Evolutionary conservation across 2,797 vertebrate genomes (phyloP).

Genomic region (Enteromius thamalakanensis): DNA sequence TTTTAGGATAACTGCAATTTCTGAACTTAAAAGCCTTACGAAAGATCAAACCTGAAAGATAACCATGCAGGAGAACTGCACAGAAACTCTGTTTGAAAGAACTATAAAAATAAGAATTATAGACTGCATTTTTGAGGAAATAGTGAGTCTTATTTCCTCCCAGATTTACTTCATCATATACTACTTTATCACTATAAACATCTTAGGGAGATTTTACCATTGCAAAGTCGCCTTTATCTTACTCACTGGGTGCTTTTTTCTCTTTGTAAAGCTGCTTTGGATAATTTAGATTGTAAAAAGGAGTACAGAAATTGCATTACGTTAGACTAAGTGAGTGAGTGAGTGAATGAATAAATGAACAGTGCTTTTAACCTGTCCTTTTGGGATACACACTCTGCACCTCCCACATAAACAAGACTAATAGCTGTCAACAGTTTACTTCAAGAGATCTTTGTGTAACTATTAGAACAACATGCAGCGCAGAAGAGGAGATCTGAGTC

Average conservation of each 20-base stretch:
- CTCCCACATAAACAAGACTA: neutral
- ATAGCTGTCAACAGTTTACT: conserved; percentile 41
- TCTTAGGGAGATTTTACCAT: neutral
- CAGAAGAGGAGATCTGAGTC: conserved; percentile 29
- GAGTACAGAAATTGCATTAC: neutral
- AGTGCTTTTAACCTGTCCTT: conserved; percentile 17
- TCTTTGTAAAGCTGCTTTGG: conserved; percentile 9
- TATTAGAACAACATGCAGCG: conserved; percentile 31
- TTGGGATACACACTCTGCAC: neutral
- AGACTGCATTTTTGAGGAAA: neutral
- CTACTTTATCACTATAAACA: neutral
- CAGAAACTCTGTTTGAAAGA: neutral
- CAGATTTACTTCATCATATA: neutral
- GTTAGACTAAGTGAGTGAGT: neutral
- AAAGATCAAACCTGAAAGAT: conserved; percentile 17
- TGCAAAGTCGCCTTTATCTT: neutral
- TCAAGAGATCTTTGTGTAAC: conserved; percentile 38
- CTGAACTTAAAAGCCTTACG: conserved; percentile 11
- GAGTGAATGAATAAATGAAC: neutral
- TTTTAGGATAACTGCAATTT: conserved; percentile 17
- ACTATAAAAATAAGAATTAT: conserved; percentile 7
- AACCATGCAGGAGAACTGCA: neutral
- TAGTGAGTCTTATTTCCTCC: neutral
- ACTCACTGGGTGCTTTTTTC: neutral
- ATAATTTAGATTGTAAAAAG: neutral